Conservation (phyloP, 2,888 invertebrate species). For the Leucophora obtusa region DNA sequence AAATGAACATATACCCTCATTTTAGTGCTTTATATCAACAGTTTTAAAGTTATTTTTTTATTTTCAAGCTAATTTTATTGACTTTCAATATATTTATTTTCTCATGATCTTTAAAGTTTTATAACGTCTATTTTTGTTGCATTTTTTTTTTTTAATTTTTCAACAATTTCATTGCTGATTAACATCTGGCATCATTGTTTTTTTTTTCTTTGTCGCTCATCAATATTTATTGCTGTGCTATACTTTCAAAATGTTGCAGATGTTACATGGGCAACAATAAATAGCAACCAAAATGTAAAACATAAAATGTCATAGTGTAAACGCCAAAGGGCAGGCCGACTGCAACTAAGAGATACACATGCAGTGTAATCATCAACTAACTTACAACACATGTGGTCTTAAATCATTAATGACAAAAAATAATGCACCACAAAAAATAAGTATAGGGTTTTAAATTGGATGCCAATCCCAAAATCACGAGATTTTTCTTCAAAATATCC, state of each 20-base stretch:
- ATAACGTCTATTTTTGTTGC: not conserved
- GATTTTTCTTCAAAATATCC: too few relatives aligned
- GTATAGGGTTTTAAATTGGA: too few relatives aligned
- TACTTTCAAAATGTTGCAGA: conserved; percentile 41
- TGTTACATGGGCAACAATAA: conserved; percentile 5
- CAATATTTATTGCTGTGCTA: conserved; percentile 5
- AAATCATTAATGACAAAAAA: too few relatives aligned
- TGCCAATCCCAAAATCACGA: too few relatives aligned
- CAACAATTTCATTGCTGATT: not conserved
- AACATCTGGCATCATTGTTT: conserved; percentile 15
- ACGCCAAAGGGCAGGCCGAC: conserved; percentile 42
- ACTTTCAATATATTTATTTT: not conserved
- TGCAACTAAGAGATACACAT: not conserved
- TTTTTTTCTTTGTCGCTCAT: conserved; percentile 17
- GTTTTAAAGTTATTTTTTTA: too few relatives aligned
- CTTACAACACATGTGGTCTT: too few relatives aligned
- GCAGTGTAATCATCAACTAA: not conserved
- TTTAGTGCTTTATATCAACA: too few relatives aligned
- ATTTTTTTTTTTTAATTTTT: not conserved
- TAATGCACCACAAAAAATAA: too few relatives aligned
- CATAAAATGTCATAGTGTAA: conserved; percentile 42
- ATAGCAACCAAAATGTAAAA: conserved; percentile 35
- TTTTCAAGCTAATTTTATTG: too few relatives aligned
- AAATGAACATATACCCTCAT: too few relatives aligned
- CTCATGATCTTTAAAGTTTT: not conserved